Evolutionary conservation across 2,113 vertebrate genomes (phyloP), one percentile per base, ranked within the genome.

Genomic region (Vulpes ferrilata): DNA sequence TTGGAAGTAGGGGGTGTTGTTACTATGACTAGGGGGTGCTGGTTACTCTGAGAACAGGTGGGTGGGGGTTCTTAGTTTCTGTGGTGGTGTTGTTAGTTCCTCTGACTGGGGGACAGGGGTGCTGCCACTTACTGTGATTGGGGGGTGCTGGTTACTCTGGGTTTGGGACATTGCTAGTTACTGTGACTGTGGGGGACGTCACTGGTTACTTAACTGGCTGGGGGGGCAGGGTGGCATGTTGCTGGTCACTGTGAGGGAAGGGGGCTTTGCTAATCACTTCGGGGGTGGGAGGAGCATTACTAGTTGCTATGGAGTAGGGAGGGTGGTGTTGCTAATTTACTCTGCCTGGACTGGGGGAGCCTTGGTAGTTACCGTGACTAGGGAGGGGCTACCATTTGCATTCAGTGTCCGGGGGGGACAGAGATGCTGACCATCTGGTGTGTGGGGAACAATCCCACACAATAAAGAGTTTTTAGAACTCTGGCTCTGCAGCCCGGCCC

Each of bases 231-330:
- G 27, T 7, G 65, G 57, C 13, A 11, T 6, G 1, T 23, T 23
- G 20, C 55, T 51, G 11, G 11, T 35, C 10, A n/a, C 78, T 55
- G 1, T 12, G 51, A 17, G 71, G 81, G 7, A 35, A 12, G 59
- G 11, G 20, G 51, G 12, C 23, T 38, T 48, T 20, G 30, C 30
- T 86, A 8, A 5, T 65, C 78, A 3, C 51, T 53, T 7, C 2
- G 4, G n/a, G 71, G 69, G 4, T 13, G 16, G 16, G 7, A 35
- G 51, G 5, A 27, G 25, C n/a, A 4, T 35, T 10, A 2, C 48
- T n/a, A 2, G 53, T 13, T 32, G 32, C 25, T n/a, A 0, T 23
- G 79, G 7, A 1, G 32, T 1, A 3, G 53, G 27, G 27, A 48
- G 38, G 38, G 8, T 3, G 13, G 5, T 10, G 12, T 1, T 51